Evolutionary conservation across 2,797 vertebrate genomes (phyloP).

Genomic region (Cuniculus paca): DNA sequence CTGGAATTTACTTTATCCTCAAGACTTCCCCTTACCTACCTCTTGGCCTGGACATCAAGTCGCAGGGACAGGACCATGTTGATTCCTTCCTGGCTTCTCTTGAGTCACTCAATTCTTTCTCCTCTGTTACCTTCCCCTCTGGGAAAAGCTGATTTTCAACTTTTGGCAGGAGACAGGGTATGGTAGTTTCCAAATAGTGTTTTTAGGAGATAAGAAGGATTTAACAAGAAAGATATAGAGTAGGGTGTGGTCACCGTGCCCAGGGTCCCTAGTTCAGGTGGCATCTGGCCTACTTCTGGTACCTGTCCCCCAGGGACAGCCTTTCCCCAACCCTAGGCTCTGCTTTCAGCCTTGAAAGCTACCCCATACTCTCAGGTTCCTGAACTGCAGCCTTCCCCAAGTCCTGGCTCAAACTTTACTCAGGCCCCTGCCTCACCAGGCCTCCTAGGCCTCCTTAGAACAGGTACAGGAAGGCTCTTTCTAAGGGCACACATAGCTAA

Average conservation of each 20-base stretch:
- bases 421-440: neutral
- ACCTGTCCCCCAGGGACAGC: too few relatives aligned
- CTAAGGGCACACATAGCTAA: neutral
- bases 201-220: neutral
- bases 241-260: neutral
- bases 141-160: slow-evolving; percentile 78
- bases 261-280: too few relatives aligned
- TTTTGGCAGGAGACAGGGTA: slow-evolving; percentile 64
- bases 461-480: neutral
- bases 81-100: neutral
- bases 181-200: slow-evolving; percentile 5
- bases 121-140: neutral
- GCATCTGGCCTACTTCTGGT: neutral
- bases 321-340: neutral
- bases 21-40: neutral
- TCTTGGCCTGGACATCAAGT: neutral
- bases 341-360: neutral
- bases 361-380: neutral
- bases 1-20: neutral
- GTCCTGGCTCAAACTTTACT: neutral
- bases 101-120: neutral
- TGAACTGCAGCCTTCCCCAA: neutral
- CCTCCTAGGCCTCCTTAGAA: neutral
- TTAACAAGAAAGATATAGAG: neutral
- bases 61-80: neutral